phyloP scores from a whole-genome alignment of 2,797 vertebrate species.

The Enteromius thamalakanensis region DNA sequence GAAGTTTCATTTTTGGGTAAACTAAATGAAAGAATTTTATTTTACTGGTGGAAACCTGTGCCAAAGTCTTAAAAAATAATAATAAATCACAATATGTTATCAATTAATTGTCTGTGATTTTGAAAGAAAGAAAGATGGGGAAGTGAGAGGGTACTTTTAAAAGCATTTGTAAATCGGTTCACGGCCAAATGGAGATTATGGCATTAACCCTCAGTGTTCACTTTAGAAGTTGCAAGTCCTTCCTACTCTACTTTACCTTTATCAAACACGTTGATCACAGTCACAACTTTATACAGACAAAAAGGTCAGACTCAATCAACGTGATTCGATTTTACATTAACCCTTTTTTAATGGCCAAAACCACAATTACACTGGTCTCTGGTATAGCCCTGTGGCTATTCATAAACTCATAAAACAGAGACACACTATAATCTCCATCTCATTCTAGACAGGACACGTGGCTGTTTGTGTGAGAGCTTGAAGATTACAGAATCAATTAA shows the following conservation, averaged over 20 bases:
- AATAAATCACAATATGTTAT: not conserved
- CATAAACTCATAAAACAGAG: conserved; percentile 18
- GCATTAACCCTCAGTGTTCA: conserved; percentile 66
- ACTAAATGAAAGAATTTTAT: not conserved
- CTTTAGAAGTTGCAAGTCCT: conserved; percentile 42
- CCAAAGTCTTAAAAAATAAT: not conserved
- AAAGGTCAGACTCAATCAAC: not conserved
- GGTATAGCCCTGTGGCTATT: not conserved
- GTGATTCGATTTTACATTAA: not conserved
- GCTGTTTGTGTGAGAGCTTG: not conserved
- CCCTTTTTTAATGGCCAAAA: not conserved
- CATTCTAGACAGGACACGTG: conserved; percentile 4
- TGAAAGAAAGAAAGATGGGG: not conserved
- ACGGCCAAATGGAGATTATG: conserved; percentile 70
- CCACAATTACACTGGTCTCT: not conserved
- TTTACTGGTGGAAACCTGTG: not conserved
- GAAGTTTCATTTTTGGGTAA: too few relatives aligned
- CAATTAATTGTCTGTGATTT: not conserved
- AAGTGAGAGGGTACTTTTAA: not conserved
- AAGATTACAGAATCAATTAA: conserved; percentile 23
- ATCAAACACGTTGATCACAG: not conserved
- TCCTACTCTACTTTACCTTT: not conserved
- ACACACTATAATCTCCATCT: not conserved
- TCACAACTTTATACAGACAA: not conserved
- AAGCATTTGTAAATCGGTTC: conserved; percentile 61